These are phyloP conservation scores for Linyphia triangularis DNA, from an alignment of 2,888 invertebrate genomes.

Conservation along the genomic window DNA sequence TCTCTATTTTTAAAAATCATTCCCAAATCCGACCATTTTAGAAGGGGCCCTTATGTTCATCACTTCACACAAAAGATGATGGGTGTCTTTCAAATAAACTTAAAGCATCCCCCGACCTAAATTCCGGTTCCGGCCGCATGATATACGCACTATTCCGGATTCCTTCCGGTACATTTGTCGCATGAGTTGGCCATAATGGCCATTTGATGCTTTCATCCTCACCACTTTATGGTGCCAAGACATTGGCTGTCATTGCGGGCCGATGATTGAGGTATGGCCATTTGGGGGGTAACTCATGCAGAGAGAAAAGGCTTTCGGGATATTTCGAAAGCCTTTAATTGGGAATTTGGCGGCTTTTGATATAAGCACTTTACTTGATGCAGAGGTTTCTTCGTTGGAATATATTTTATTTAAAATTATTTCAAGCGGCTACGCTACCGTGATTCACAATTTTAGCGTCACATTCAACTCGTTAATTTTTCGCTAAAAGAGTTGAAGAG, in stretches of 20 bases:
- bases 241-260: neutral
- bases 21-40: neutral
- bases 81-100: neutral
- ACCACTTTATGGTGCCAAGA: slow-evolving; percentile 20
- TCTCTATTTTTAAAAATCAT: neutral
- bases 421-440: no score
- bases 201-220: slow-evolving; percentile 49
- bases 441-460: no score
- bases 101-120: neutral
- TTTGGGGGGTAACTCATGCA: neutral
- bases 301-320: slow-evolving; percentile 4
- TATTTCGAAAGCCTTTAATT: slow-evolving; percentile 38
- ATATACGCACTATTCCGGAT: slow-evolving; percentile 1
- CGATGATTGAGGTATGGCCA: slow-evolving; percentile 43
- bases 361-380: no score
- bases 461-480: no score
- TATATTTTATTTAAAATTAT: no score
- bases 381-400: no score
- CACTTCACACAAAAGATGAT: neutral
- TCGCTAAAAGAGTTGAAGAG: no score
- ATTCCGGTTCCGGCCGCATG: neutral
- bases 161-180: slow-evolving; percentile 36
- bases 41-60: no score
- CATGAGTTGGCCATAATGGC: slow-evolving; percentile 44
- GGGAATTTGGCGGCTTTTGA: neutral